Conservation (phyloP, 2,113 vertebrate species). For the Electrona antarctica region DNA sequence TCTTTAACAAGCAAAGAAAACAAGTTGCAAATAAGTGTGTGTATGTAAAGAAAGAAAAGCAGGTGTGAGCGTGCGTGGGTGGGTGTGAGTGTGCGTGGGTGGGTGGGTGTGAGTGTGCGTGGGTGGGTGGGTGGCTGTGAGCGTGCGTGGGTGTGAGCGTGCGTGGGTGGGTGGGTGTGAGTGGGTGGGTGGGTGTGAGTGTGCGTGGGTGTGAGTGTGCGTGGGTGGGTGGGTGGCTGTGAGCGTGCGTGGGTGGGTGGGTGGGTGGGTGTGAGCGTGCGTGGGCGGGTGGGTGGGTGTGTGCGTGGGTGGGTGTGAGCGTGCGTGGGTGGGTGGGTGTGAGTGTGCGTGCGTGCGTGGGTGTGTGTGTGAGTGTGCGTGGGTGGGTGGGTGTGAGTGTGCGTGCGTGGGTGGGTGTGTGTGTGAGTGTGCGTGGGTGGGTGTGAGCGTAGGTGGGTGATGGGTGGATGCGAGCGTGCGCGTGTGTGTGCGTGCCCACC, state of each 20-base stretch:
- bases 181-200: too few species aligned
- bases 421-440: too few species aligned
- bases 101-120: neutral
- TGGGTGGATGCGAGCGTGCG: neutral
- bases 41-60: neutral
- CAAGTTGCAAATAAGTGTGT: too few species aligned
- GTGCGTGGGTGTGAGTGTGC: too few species aligned
- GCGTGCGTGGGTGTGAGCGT: too few species aligned
- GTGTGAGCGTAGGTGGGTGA: neutral
- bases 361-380: neutral
- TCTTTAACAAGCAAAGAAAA: too few species aligned
- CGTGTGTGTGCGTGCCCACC: slow-evolving; percentile 69
- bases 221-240: too few species aligned
- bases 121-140: too few species aligned
- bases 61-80: neutral
- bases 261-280: too few species aligned
- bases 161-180: neutral
- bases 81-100: neutral
- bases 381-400: neutral
- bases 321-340: neutral
- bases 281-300: too few species aligned
- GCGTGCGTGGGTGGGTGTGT: too few species aligned
- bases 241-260: neutral
- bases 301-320: too few species aligned
- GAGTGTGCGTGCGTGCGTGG: neutral